Conservation (phyloP, 2,888 invertebrate genomes). For the Prionchulus punctatus region DNA sequence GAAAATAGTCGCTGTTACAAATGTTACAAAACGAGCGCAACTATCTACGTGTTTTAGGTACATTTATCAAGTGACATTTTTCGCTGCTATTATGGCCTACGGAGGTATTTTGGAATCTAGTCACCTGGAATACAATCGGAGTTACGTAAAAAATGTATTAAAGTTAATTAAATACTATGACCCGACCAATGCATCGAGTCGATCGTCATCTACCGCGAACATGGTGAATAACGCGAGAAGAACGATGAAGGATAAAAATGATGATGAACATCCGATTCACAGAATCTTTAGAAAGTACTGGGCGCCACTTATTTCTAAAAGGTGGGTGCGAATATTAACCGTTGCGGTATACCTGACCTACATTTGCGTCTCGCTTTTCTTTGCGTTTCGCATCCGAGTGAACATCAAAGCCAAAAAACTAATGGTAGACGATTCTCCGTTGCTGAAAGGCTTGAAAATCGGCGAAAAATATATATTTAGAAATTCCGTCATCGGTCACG, state of each 20-base stretch:
- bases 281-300: not conserved
- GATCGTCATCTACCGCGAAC: not conserved
- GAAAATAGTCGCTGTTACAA: too few relatives aligned
- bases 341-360: not conserved
- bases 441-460: not conserved
- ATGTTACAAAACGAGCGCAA: too few relatives aligned
- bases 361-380: not conserved
- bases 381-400: not conserved
- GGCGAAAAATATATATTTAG: not conserved
- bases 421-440: slow-evolving; percentile 1
- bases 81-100: slow-evolving; percentile 23
- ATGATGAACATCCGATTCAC: not conserved
- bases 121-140: slow-evolving; percentile 19
- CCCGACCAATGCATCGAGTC: not conserved
- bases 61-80: slow-evolving; percentile 30
- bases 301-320: not conserved
- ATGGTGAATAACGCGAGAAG: not conserved
- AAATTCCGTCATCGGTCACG: slow-evolving; percentile 1
- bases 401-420: not conserved
- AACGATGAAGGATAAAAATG: not conserved
- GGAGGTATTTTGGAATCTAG: slow-evolving; percentile 22
- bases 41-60: slow-evolving; percentile 19
- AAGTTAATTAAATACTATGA: not conserved
- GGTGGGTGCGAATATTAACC: not conserved
- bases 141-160: slow-evolving; percentile 9